Percentiles rank a stretch among this genome's conserved stretches.
Evolutionary conservation across 2,113 vertebrate species (phyloP).

Genomic region (Clinocottus analis): DNA sequence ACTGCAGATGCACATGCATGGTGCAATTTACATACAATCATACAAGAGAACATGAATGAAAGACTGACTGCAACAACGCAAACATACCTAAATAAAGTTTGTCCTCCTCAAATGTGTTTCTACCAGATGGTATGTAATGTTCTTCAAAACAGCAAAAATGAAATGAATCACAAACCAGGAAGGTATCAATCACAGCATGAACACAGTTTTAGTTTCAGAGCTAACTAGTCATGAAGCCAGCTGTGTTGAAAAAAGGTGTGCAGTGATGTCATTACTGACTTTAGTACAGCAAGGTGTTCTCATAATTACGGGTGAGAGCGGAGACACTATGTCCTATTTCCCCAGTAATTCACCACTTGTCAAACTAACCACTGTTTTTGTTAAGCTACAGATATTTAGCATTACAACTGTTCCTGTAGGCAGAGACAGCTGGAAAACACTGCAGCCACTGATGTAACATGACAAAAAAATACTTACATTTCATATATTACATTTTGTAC

Average conservation of each 20-base stretch:
- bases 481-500: neutral
- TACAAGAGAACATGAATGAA: neutral
- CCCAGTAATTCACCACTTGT: slow-evolving; percentile 21
- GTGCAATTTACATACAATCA: neutral
- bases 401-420: slow-evolving; percentile 1
- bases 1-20: neutral
- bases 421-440: slow-evolving; percentile 25
- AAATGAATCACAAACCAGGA: slow-evolving; percentile 9
- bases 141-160: neutral
- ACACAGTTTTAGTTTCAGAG: neutral
- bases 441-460: neutral
- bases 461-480: neutral
- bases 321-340: slow-evolving; percentile 1
- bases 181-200: neutral
- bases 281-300: neutral
- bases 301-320: slow-evolving; percentile 25
- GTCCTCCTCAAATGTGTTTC: neutral
- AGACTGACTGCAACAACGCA: neutral
- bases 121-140: neutral
- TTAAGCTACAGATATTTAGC: neutral
- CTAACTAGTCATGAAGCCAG: slow-evolving; percentile 5
- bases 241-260: slow-evolving; percentile 9
- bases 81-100: neutral
- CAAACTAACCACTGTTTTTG: slow-evolving; percentile 33
- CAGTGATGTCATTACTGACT: neutral